Base-by-base conservation (phyloP, 2,888 invertebrate species). In the Strigamia transsilvanica region DNA sequence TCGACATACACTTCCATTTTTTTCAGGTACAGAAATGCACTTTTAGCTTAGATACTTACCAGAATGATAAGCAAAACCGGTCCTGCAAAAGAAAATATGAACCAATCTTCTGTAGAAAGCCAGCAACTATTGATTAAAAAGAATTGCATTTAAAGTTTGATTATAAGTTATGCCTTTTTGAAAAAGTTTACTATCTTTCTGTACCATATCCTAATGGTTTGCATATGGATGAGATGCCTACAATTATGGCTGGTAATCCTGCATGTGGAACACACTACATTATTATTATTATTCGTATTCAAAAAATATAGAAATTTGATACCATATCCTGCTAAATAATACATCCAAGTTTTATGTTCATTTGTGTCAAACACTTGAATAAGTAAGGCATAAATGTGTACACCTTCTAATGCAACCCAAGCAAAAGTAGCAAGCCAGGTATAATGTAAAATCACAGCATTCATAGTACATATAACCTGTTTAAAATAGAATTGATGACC, bases 321-420 rank as follows among this genome's bases (percentile, higher is more conserved):
- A 84, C 84, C 84, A 42, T 84, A 84, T n/a, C 84, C 84, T 15
- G 82, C 82, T 0, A 84, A 12, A 34, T 84, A 84, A 46, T 84
- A 84, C 32, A 82, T 82, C 73, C 83, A 82, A 41, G 80, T 56
- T 34, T 84, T 83, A 0, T 83, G 83, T 46, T 82, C 51, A 21
- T 82, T 73, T 0, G 84, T 82, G 0, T 83, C 83, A 80, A 84
- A 84, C 10, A 84, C 83, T n/a, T 83, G 82, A 12, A 83, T 82
- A 15, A 84, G 42, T 23, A 84, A 42, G 42, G 83, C n/a, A 79
- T 84, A 84, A 80, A 84, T 84, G 41, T 84, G 83, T 10, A 84
- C 82, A 0, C 83, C 84, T 82, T 84, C 84, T n/a, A 84, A 32
- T 10, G 83, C 41, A 83, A 84, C 82, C 84, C 84, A 84, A n/a